Base-by-base conservation (phyloP, 1,140 invertebrate species). In the Drosophila rufa region DNA sequence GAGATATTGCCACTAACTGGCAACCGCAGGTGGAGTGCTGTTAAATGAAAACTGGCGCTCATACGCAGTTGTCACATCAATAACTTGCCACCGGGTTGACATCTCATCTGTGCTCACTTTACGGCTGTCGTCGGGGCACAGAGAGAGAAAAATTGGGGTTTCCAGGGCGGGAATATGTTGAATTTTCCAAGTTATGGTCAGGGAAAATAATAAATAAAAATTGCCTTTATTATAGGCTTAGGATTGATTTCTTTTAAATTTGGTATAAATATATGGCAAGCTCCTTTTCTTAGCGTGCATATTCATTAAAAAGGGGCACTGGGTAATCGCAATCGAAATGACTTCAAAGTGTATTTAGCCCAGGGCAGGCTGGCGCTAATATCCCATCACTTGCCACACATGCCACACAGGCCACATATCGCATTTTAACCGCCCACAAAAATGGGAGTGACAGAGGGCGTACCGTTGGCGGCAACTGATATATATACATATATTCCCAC, bases 41-140 rank as follows among this genome's bases (percentile, higher is more conserved):
- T 66, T 66, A 68, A 68, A 50, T 42, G 66, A 25, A 68, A 68
- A 68, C 27, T 36, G 60, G 15, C 19, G 46, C 46, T 66, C 45
- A 30, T 19, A 65, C 45, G 46, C 66, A 66, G 62, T 68, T 68
- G 66, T 50, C 66, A 68, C 65, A 47, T 67, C 65, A 65, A 67
- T 67, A 67, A 67, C 59, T 47, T 48, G 43, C 53, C 53, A 38
- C 38, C 25, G 30, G 55, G 50, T 30, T 57, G 61, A 36, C 64
- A 66, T 19, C 43, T 36, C 22, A 38, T 33, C 30, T 27, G 19
- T 62, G 62, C 22, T 46, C 57, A 46, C 57, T 66, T 66, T 62
- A 62, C 45, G 43, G 27, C 58, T 64, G 42, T 66, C 55, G 40
- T 9, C 4, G 15, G 2, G 9, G n/a, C 38, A 58, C 51, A n/a